Evolutionary conservation across 1,140 invertebrate genomes (phyloP).

Genomic region (Drosophila kepulauana): DNA sequence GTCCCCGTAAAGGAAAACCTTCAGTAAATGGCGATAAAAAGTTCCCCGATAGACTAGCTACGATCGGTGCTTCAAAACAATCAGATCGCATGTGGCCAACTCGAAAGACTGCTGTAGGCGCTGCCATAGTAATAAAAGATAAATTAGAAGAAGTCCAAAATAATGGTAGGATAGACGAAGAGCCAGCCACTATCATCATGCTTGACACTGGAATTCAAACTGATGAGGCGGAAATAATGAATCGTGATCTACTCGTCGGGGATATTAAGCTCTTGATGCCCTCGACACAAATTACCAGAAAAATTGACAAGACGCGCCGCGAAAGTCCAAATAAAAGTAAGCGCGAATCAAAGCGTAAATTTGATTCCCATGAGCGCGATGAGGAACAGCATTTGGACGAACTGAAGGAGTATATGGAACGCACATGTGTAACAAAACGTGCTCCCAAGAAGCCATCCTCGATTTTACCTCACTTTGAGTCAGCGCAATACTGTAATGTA

Average conservation of each 20-base stretch:
- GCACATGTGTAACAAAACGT: slow-evolving; percentile 62
- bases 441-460: slow-evolving; percentile 45
- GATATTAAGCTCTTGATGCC: slow-evolving; percentile 59
- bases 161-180: background rate
- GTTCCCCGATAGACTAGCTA: background rate
- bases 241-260: slow-evolving; percentile 63
- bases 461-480: slow-evolving; percentile 33
- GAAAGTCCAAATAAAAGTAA: slow-evolving; percentile 36
- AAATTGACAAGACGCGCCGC: slow-evolving; percentile 48
- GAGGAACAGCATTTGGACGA: slow-evolving; percentile 73
- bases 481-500: slow-evolving; percentile 50
- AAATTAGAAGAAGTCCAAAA: background rate
- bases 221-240: slow-evolving; percentile 70
- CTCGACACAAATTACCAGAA: slow-evolving; percentile 43
- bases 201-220: slow-evolving; percentile 69
- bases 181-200: background rate
- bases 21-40: background rate
- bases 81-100: slow-evolving; percentile 23
- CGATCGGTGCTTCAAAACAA: slow-evolving; percentile 12
- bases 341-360: slow-evolving; percentile 50
- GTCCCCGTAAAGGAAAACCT: slow-evolving; percentile 1
- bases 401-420: slow-evolving; percentile 68
- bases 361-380: slow-evolving; percentile 53
- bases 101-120: slow-evolving; percentile 22
- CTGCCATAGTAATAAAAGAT: slow-evolving; percentile 14